A percentile compares a stretch with the other conserved stretches of the same genome.
Conservation (phyloP, 2,113 vertebrate species). For the Amblyornis subalaris region DNA sequence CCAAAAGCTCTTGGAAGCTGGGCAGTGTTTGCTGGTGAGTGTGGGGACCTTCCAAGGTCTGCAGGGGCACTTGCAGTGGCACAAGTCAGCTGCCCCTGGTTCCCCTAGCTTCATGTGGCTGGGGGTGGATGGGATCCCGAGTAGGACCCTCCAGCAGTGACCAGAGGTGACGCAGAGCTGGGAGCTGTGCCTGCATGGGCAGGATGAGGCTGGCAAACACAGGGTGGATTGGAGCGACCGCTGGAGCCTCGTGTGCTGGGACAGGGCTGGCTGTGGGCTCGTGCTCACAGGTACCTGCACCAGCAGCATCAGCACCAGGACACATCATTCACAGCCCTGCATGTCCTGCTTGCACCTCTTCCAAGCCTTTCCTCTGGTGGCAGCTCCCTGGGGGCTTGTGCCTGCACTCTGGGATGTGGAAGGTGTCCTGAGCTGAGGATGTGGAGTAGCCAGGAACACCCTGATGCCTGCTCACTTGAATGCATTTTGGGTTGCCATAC, state of each 20-base stretch:
- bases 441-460: accelerated
- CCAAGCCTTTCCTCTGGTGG: background rate
- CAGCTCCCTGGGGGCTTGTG: background rate
- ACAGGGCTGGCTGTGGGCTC: background rate
- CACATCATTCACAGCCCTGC: background rate
- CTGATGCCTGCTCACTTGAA: accelerated
- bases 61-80: accelerated
- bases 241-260: background rate
- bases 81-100: background rate
- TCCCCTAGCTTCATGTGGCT: accelerated
- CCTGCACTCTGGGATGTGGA: accelerated
- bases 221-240: accelerated
- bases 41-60: accelerated
- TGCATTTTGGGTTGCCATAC: accelerated
- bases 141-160: background rate
- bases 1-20: background rate
- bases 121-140: background rate
- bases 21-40: background rate
- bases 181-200: background rate
- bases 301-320: background rate
- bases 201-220: background rate
- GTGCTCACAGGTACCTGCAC: too few relatives aligned
- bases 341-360: background rate
- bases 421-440: background rate
- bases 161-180: background rate